These are phyloP conservation scores for Nyctalus aviator DNA, from an alignment of 2,797 vertebrate genomes.

Conservation along the genomic window DNA sequence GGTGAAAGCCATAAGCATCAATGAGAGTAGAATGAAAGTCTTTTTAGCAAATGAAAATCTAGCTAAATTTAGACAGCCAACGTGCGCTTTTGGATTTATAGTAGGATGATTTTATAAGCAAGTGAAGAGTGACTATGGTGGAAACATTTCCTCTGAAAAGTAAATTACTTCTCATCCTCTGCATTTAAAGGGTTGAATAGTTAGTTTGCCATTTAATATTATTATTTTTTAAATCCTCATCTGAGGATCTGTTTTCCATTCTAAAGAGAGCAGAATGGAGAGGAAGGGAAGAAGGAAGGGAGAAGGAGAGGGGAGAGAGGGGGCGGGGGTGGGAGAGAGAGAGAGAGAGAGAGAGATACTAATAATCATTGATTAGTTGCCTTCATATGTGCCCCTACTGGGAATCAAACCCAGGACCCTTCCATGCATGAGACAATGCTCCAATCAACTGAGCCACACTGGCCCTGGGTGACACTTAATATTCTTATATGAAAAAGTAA, in stretches of 20 bases:
- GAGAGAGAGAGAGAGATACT: background rate
- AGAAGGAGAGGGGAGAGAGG: background rate
- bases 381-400: background rate
- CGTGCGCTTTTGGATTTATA: background rate
- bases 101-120: background rate
- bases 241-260: background rate
- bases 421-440: background rate
- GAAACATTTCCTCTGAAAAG: background rate
- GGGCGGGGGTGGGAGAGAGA: background rate
- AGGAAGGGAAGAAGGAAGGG: too few species aligned
- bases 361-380: background rate
- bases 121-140: background rate
- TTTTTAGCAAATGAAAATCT: constrained; percentile 25
- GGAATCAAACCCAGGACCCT: background rate
- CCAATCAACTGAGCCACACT: background rate
- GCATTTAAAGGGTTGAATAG: background rate
- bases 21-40: background rate
- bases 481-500: background rate
- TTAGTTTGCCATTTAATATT: background rate
- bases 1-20: background rate
- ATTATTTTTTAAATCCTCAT: background rate
- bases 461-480: background rate
- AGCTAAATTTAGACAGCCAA: background rate
- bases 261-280: background rate
- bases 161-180: background rate